Conservation (phyloP, 2,797 vertebrate species). For the Coilia nasus region DNA sequence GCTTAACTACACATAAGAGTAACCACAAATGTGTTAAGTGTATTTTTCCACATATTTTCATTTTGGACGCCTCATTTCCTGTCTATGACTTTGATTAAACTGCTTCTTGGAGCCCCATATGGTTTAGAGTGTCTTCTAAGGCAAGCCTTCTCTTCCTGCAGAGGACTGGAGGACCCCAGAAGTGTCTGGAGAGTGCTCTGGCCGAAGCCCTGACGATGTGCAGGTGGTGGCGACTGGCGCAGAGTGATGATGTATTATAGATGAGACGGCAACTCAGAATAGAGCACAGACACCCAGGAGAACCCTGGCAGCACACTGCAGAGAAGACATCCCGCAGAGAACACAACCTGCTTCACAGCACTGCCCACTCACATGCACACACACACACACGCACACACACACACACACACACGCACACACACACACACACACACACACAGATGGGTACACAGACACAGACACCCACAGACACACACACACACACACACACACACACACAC, state of each 20-base stretch:
- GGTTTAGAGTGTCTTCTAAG: neutral
- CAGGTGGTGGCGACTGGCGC: conserved; percentile 4
- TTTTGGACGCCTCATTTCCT: neutral
- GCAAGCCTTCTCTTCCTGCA: neutral
- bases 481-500: neutral
- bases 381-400: neutral
- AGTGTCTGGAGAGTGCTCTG: neutral
- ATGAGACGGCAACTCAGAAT: conserved; percentile 13
- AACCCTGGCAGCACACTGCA: conserved; percentile 20
- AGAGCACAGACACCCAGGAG: conserved; percentile 15
- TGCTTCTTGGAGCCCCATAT: neutral
- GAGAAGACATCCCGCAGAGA: conserved; percentile 7
- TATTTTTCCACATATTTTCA: neutral
- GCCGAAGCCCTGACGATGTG: neutral
- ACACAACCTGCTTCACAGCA: neutral
- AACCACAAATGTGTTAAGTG: neutral
- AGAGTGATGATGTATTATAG: conserved; percentile 25
- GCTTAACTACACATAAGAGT: neutral
- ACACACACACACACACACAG: neutral
- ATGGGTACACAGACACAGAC: neutral
- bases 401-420: neutral
- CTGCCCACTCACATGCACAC: neutral
- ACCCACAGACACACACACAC: neutral
- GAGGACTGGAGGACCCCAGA: neutral
- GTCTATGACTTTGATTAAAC: neutral